These are phyloP conservation scores for Eutolmus rufibarbis DNA, from an alignment of 2,888 invertebrate species.

Conservation along the genomic window DNA sequence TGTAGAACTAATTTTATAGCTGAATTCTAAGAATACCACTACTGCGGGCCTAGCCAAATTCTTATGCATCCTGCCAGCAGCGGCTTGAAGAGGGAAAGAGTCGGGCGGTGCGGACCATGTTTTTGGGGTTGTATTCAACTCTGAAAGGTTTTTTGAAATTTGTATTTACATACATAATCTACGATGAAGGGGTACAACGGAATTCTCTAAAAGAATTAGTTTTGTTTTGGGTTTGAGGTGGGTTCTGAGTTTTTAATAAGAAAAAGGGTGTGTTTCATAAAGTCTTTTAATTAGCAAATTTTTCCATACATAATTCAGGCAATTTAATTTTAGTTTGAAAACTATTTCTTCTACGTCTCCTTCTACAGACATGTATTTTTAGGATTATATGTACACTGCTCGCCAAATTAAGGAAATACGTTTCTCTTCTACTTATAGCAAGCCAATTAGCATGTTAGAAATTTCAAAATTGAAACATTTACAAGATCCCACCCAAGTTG, in stretches of 20 bases:
- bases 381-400: background rate
- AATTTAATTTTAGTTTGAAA: background rate
- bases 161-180: background rate
- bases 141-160: background rate
- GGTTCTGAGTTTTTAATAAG: background rate
- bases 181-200: background rate
- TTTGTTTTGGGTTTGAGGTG: background rate
- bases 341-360: background rate
- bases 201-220: background rate
- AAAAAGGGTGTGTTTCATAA: background rate
- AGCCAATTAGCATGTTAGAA: too few relatives aligned
- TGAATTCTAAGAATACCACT: slow-evolving; percentile 6
- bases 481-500: too few relatives aligned
- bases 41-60: background rate
- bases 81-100: background rate
- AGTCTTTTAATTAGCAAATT: background rate
- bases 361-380: background rate
- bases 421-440: too few relatives aligned
- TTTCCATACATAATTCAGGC: background rate
- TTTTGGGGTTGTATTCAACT: background rate
- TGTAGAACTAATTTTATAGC: background rate
- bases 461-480: too few relatives aligned
- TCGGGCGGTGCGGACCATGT: background rate
- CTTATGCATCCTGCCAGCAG: background rate
- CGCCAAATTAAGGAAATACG: background rate